Evolutionary conservation across 2,888 invertebrate genomes (phyloP).

Genomic region (Tiphia femorata): DNA sequence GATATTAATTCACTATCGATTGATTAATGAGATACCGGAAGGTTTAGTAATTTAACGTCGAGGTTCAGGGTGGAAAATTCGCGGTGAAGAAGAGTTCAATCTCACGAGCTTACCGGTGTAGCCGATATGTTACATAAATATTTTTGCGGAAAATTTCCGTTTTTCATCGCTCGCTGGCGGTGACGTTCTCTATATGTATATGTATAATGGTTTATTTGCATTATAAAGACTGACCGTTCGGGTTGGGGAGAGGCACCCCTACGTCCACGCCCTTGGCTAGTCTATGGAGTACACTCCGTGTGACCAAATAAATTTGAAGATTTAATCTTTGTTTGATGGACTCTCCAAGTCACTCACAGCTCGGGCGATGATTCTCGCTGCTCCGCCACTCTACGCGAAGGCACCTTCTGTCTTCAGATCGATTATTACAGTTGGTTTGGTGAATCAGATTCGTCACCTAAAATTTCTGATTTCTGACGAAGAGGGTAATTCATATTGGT

Average conservation of each 20-base stretch:
- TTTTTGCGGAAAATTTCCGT: conserved; percentile 7
- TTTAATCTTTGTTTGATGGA: conserved; percentile 33
- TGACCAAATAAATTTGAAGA: conserved; percentile 43
- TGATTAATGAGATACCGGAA: too few relatives aligned
- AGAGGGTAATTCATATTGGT: too few relatives aligned
- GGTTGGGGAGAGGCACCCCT: conserved; percentile 28
- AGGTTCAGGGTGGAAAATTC: too few relatives aligned
- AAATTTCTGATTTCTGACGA: too few relatives aligned
- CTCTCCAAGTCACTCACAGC: neutral
- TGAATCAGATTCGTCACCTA: too few relatives aligned
- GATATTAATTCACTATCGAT: too few relatives aligned
- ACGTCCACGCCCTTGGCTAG: conserved; percentile 39
- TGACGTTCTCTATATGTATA: too few relatives aligned
- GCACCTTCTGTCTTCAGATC: too few relatives aligned
- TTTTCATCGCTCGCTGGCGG: conserved; percentile 22
- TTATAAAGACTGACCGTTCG: conserved; percentile 48
- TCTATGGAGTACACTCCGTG: conserved; percentile 36
- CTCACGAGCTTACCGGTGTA: too few relatives aligned
- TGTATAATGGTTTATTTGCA: conserved; percentile 48
- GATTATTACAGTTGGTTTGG: too few relatives aligned
- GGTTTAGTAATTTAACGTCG: too few relatives aligned
- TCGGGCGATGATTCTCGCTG: neutral
- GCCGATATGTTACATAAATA: conserved; percentile 29
- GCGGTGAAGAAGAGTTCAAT: too few relatives aligned
- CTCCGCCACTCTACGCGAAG: neutral